Conservation (phyloP, 1,140 invertebrate species). For the Coenobita brevimanus region DNA sequence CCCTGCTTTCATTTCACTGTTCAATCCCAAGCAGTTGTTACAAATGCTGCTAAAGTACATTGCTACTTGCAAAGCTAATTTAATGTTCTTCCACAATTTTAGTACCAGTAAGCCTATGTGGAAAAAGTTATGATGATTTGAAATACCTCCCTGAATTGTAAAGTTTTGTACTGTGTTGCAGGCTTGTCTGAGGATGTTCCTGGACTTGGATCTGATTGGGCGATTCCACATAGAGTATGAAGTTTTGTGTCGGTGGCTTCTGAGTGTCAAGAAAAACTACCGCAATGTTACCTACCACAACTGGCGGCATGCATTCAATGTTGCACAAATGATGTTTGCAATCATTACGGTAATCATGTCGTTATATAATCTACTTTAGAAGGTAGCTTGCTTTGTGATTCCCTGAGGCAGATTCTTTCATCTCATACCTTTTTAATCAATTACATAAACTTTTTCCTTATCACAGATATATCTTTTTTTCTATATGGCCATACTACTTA, state of each 20-base stretch:
- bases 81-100: too few species aligned
- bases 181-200: slow-evolving; percentile 92
- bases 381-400: not conserved
- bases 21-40: too few species aligned
- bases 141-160: too few species aligned
- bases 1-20: too few species aligned
- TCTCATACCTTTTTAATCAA: not conserved
- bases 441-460: too few species aligned
- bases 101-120: too few species aligned
- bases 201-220: slow-evolving; percentile 92
- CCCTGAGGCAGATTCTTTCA: too few species aligned
- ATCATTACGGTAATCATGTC: slow-evolving; percentile 84
- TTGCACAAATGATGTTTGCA: slow-evolving; percentile 96
- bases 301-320: slow-evolving; percentile 97
- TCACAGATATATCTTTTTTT: too few species aligned
- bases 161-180: slow-evolving; percentile 71
- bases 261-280: slow-evolving; percentile 97
- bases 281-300: slow-evolving; percentile 97
- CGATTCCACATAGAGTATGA: slow-evolving; percentile 93
- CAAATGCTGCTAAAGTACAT: too few species aligned
- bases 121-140: too few species aligned
- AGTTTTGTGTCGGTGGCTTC: slow-evolving; percentile 90
- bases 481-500: too few species aligned
- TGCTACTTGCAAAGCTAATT: too few species aligned
- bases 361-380: not conserved